Evolutionary conservation across 2,797 vertebrate species (phyloP), one percentile per base, ranked within the genome.

Genomic region (Chelon auratus): DNA sequence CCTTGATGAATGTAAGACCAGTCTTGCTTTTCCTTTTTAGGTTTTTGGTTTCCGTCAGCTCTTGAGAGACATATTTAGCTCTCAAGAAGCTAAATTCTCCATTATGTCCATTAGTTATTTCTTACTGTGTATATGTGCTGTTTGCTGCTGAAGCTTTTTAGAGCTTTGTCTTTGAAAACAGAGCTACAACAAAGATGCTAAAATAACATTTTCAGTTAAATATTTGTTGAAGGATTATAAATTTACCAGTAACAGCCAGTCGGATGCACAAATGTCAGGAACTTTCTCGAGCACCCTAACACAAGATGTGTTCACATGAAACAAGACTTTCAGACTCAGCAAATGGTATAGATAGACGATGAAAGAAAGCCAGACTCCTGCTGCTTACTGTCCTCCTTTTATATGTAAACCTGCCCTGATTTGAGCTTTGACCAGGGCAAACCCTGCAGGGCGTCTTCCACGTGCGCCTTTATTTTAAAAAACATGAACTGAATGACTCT

Each of bases 401-500:
- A 70, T 39, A 58, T 68, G 66, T 71, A 73, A 83, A 40, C 2
- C 3, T 85, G 83, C 80, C 86, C 89, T 83, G 82, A 78, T 70
- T 78, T 89, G 85, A 91, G 80, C 87, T 68, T 58, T 73, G 77
- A 83, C 78, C 82, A 75, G 74, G 80, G 72, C 78, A 81, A 64
- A 77, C 67, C 43, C 88, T 4, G 80, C 87, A 65, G 89, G 86
- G 45, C 0, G 48, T 82, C 89, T 75, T 82, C 57, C 84, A 82
- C 9, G 73, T 86, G 78, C 1, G 72, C 26, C 70, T 69, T 81
- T 81, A 78, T 87, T 88, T 83, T 79, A 30, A 81, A 83, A 91
- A 91, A 91, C 88, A 90, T 79, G 86, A 93, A 91, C 87, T 42
- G 30, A 48, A 0, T 87, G 90, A 90, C 88, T 77, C 51, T n/a